A percentile compares a stretch with the other conserved stretches of the same genome.
Conservation (phyloP, 2,113 vertebrate species). For the Xenopus borealis region DNA sequence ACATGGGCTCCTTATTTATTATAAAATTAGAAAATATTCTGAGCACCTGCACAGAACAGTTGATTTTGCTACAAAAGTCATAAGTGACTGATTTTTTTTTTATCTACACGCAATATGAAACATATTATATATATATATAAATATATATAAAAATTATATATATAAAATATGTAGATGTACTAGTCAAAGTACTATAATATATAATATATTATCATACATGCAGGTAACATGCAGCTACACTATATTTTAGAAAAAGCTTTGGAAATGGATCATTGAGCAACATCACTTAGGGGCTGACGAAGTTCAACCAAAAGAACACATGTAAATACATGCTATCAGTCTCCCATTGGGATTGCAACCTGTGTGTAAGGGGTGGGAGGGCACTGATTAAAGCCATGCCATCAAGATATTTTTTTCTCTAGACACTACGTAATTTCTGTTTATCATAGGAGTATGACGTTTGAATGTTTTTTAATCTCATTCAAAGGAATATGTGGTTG, state of each 20-base stretch:
- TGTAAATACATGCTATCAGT: constrained; percentile 82
- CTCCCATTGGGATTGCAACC: constrained; percentile 78
- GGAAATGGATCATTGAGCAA: constrained; percentile 53
- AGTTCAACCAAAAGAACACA: constrained; percentile 83
- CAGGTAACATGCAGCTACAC: background rate
- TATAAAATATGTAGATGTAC: too few species aligned
- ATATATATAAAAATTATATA: too few species aligned
- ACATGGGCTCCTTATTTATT: too few species aligned
- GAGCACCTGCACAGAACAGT: too few species aligned
- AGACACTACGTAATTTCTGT: constrained; percentile 56
- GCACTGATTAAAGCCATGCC: constrained; percentile 66
- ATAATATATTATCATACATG: background rate
- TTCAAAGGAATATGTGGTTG: background rate
- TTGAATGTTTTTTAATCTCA: constrained; percentile 39
- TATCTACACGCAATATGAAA: too few species aligned
- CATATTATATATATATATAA: too few species aligned
- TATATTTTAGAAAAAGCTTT: background rate
- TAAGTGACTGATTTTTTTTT: too few species aligned
- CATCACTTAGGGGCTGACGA: constrained; percentile 70
- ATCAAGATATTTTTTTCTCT: constrained; percentile 69
- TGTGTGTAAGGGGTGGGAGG: constrained; percentile 75
- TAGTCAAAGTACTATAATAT: background rate
- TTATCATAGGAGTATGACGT: constrained; percentile 2
- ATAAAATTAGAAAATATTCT: too few species aligned
- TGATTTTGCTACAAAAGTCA: too few species aligned